Conservation (phyloP, 2,797 vertebrate species). For the Neostethus bicornis region DNA sequence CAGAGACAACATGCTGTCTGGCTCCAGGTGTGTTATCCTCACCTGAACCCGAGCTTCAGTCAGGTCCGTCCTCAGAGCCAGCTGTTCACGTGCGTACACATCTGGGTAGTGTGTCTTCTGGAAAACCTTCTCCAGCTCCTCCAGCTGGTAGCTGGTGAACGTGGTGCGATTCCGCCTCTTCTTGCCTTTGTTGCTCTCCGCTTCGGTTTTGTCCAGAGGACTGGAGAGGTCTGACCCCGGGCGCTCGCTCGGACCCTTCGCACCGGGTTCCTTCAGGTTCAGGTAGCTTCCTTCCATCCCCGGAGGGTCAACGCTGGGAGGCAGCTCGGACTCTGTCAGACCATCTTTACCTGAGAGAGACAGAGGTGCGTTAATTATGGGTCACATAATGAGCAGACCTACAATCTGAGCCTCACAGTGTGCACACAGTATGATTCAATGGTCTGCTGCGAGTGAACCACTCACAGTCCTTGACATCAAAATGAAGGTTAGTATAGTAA, state of each 20-base stretch:
- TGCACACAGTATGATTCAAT: too few relatives aligned
- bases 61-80: conserved; percentile 95
- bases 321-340: conserved; percentile 86
- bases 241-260: conserved; percentile 85
- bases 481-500: too few relatives aligned
- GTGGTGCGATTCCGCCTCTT: conserved; percentile 94
- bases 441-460: too few relatives aligned
- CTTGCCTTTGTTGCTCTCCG: conserved; percentile 96
- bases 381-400: not conserved
- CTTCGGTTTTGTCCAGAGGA: conserved; percentile 90
- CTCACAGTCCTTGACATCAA: too few relatives aligned
- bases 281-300: conserved; percentile 95
- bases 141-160: conserved; percentile 95
- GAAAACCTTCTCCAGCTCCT: conserved; percentile 96
- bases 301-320: conserved; percentile 82
- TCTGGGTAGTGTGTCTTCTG: conserved; percentile 98
- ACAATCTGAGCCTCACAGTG: too few relatives aligned
- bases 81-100: conserved; percentile 93
- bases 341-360: conserved; percentile 86
- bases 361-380: not conserved
- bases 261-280: conserved; percentile 86
- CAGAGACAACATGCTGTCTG: too few relatives aligned
- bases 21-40: conserved; percentile 40
- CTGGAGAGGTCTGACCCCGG: conserved; percentile 85
- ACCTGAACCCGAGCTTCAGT: conserved; percentile 96